Evolutionary conservation across 30 jellyfish, hydroid and myxozoan species (phyloP).

Genomic region (Cassiopea xamachana): DNA sequence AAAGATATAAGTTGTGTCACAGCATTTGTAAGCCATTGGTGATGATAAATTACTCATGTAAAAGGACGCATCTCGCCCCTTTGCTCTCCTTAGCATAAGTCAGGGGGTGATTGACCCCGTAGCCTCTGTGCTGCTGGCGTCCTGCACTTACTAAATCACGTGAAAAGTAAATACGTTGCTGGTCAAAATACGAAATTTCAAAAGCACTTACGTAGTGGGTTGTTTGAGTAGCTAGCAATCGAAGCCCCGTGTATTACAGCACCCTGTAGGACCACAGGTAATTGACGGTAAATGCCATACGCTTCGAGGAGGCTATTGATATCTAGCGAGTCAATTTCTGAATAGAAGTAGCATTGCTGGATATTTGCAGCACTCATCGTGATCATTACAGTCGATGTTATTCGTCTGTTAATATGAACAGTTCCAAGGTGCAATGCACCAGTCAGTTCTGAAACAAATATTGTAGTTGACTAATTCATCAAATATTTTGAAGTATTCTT

Average conservation of each 20-base stretch:
- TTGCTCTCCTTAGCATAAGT: no score
- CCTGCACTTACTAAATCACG: no score
- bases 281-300: slow-evolving; percentile 25
- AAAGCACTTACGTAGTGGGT: slow-evolving; percentile 37
- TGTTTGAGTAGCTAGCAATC: slow-evolving; percentile 41
- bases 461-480: not conserved
- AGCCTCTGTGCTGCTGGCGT: no score
- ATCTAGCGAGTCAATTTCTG: slow-evolving; percentile 39
- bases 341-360: slow-evolving; percentile 54
- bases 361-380: slow-evolving; percentile 5
- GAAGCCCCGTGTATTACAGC: slow-evolving; percentile 36
- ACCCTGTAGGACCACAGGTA: slow-evolving; percentile 38
- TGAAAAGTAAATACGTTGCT: no score
- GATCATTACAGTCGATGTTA: slow-evolving; percentile 11
- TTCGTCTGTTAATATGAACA: slow-evolving; percentile 21
- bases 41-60: no score
- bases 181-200: not conserved
- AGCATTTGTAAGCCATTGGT: no score
- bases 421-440: slow-evolving; percentile 43
- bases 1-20: no score
- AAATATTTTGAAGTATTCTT: no score
- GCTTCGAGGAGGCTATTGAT: slow-evolving; percentile 40
- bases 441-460: slow-evolving; percentile 17
- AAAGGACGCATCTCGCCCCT: no score
- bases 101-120: no score